Evolutionary conservation across 2,888 invertebrate species (phyloP).

Genomic region (Nomada goodeniana): DNA sequence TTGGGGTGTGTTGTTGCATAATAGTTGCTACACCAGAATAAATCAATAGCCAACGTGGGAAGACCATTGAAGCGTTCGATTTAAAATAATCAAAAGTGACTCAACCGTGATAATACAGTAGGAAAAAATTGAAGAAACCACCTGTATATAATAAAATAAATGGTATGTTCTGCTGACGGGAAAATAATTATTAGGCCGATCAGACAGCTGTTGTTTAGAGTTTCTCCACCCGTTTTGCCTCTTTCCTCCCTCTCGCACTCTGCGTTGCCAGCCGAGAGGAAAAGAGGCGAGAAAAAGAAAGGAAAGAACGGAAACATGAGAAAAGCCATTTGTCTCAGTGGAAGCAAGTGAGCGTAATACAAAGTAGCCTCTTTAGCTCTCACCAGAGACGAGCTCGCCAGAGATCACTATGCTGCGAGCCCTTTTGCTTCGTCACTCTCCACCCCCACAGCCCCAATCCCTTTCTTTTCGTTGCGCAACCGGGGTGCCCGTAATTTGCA

Average conservation of each 20-base stretch:
- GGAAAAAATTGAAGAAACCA: no score
- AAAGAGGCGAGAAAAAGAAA: not conserved
- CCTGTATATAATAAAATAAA: no score
- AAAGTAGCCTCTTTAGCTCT: conserved; percentile 57
- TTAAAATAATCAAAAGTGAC: no score
- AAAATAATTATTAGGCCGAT: conserved; percentile 18
- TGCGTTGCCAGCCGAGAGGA: not conserved
- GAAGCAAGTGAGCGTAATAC: conserved; percentile 37
- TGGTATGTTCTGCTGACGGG: not conserved
- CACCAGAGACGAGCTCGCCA: conserved; percentile 28
- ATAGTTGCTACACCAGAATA: not conserved
- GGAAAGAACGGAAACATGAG: not conserved
- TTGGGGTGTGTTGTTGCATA: not conserved
- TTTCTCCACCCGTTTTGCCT: not conserved
- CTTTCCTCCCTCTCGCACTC: not conserved
- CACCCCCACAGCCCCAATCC: not conserved
- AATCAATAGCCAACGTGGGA: no score
- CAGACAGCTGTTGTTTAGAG: not conserved
- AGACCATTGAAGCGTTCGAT: no score
- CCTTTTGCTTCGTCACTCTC: not conserved
- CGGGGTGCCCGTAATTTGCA: conserved; percentile 21
- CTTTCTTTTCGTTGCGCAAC: not conserved
- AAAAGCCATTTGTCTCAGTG: conserved; percentile 39
- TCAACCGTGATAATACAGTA: no score
- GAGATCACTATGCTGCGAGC: conserved; percentile 28